These are phyloP conservation scores for Oxyura jamaicensis DNA, from an alignment of 2,113 vertebrate species.

Conservation along the genomic window DNA sequence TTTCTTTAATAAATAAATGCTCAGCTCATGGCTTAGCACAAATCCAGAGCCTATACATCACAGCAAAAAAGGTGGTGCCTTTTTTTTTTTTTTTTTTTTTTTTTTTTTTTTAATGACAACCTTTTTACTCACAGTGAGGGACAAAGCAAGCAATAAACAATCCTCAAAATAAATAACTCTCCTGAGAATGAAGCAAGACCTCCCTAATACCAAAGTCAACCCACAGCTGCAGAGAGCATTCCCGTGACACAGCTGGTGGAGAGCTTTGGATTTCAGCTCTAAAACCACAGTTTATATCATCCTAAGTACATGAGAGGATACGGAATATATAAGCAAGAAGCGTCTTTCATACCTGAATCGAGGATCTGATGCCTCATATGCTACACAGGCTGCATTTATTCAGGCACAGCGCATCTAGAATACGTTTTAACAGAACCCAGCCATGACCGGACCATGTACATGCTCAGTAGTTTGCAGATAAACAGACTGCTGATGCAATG, in stretches of 20 bases:
- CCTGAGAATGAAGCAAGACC: background rate
- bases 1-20: background rate
- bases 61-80: background rate
- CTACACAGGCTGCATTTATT: background rate
- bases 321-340: background rate
- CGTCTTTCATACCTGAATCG: background rate
- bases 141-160: background rate
- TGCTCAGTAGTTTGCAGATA: background rate
- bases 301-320: background rate
- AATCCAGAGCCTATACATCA: background rate
- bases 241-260: background rate
- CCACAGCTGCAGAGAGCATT: background rate
- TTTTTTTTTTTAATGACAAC: background rate
- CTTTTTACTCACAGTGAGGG: background rate
- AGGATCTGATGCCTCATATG: background rate
- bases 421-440: background rate
- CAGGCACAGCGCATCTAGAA: background rate
- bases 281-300: background rate
- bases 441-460: background rate
- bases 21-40: background rate
- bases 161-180: slow-evolving; percentile 28
- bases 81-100: background rate
- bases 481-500: slow-evolving; percentile 60
- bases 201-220: background rate
- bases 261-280: background rate